Conservation (phyloP, 2,797 vertebrate species). For the Sarcoramphus papa region DNA sequence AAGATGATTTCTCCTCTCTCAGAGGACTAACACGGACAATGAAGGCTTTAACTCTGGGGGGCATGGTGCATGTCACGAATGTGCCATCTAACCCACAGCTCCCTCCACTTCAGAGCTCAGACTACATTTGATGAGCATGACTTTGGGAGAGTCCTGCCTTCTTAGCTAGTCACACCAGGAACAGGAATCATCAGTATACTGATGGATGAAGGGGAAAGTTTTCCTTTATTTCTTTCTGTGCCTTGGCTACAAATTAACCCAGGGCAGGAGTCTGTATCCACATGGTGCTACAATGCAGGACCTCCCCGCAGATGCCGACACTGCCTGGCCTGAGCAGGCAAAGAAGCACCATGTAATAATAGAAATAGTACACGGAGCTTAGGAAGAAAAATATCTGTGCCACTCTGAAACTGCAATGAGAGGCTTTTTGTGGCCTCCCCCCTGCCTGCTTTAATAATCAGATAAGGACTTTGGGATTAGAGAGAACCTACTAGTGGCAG, state of each 20-base stretch:
- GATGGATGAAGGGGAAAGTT: neutral
- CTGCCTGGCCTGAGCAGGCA: neutral
- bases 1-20: slow-evolving; percentile 12
- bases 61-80: accelerated
- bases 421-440: neutral
- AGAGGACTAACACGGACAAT: neutral
- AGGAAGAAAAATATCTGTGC: neutral
- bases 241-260: neutral
- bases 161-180: neutral
- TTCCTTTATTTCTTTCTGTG: neutral
- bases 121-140: neutral
- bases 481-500: neutral
- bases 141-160: neutral
- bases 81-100: neutral
- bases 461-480: neutral
- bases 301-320: neutral
- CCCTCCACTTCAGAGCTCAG: neutral
- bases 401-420: neutral
- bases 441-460: neutral
- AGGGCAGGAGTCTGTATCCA: neutral
- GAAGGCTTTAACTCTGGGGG: neutral
- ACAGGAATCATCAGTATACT: neutral
- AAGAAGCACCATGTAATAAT: neutral
- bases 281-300: neutral
- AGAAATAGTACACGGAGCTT: neutral